phyloP scores from a whole-genome alignment of 2,113 vertebrate genomes.

The Istiophorus platypterus region DNA sequence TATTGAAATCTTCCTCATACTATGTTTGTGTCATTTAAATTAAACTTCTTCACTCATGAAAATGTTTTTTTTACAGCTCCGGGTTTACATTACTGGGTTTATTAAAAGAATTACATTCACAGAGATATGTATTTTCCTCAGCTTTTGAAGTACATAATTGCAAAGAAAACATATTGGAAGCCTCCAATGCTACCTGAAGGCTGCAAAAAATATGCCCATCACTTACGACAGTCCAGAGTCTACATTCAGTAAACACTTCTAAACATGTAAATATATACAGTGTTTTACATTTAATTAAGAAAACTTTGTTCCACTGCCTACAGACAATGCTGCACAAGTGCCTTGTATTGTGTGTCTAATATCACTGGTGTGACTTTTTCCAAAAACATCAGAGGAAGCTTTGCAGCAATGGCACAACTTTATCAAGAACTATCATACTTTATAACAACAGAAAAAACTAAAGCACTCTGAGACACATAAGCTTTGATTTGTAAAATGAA shows the following conservation, averaged over 20 bases:
- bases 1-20: not conserved
- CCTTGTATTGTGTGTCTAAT: no score
- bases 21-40: not conserved
- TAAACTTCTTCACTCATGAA: not conserved
- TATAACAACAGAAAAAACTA: not conserved
- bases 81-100: not conserved
- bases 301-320: not conserved
- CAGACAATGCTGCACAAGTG: not conserved
- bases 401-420: no score
- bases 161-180: not conserved
- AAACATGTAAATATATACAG: not conserved
- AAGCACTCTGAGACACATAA: no score
- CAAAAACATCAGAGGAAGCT: no score
- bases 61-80: not conserved
- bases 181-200: not conserved
- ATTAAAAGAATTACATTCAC: not conserved
- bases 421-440: not conserved
- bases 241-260: not conserved
- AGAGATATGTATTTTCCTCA: not conserved
- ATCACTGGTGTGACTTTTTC: no score
- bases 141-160: not conserved
- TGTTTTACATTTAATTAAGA: not conserved
- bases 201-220: not conserved
- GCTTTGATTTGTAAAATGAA: no score
- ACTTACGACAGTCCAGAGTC: no score